A percentile compares a stretch with the other conserved stretches of the same genome.
Evolutionary conservation across 2,113 vertebrate species (phyloP).

Genomic region (Lonchura striata): DNA sequence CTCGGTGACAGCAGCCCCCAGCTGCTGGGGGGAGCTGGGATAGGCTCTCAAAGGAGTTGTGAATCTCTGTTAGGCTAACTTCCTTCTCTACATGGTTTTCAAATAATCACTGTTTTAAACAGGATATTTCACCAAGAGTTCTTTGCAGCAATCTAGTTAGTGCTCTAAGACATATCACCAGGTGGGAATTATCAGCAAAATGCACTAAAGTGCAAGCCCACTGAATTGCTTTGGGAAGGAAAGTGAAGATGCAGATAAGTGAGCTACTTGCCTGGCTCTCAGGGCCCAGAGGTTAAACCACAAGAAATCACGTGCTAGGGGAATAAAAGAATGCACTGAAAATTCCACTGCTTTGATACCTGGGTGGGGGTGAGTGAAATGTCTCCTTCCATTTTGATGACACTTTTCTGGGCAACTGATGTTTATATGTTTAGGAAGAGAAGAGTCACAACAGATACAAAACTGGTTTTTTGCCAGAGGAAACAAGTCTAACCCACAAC

Average conservation of each 20-base stretch:
- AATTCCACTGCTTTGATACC: not conserved
- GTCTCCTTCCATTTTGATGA: not conserved
- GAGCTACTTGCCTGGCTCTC: not conserved
- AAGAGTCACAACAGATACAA: not conserved
- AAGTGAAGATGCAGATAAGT: not conserved
- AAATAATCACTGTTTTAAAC: not conserved
- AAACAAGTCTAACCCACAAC: not conserved
- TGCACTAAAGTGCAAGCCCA: not conserved
- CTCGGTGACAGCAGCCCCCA: not conserved
- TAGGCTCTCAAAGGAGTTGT: not conserved
- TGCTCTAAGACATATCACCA: not conserved
- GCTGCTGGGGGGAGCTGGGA: not conserved
- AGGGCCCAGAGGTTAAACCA: not conserved
- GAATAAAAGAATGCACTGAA: not conserved
- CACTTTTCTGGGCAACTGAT: not conserved
- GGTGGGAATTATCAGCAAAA: not conserved
- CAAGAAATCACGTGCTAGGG: not conserved
- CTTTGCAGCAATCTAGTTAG: not conserved
- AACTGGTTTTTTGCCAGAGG: not conserved
- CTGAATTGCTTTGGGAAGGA: not conserved
- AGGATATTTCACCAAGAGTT: not conserved
- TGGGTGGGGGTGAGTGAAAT: not conserved
- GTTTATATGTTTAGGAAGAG: not conserved
- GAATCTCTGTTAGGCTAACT: not conserved
- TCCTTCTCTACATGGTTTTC: not conserved